Base-by-base conservation (phyloP, 1,140 invertebrate species). In the Apis cerana region DNA sequence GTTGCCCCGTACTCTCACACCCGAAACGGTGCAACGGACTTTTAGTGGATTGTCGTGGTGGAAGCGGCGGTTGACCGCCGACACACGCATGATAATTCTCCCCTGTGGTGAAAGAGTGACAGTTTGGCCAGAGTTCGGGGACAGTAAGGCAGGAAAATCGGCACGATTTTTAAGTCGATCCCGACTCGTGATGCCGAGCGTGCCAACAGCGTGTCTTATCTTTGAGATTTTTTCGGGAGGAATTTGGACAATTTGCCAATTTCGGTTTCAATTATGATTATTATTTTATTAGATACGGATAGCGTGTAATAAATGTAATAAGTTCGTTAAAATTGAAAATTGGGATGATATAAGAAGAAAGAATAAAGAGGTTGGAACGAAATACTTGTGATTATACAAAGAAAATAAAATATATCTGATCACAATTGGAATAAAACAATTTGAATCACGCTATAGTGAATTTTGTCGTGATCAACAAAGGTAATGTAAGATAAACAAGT, bases 31-130 rank as follows among this genome's bases (percentile, higher is more conserved):
- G 19, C 67, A 52, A 43, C 70, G 67, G 75, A 88, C 80, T 88
- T 77, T 83, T 74, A 85, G 61, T 67, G 71, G 76, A 77, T 75
- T 88, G 67, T 88, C 76, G 76, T 50, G 83, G 62, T 82, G 83
- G 85, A 0, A 33, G 2, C 83, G 65, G 72, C 76, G 80, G 65
- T 85, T 83, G 80, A 88, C 86, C 86, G 80, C 27, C 68, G 75
- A 85, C 71, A 80, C 71, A 83, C 64, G 75, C 83, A 70, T 76
- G 77, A 81, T 88, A 85, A 88, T 88, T 80, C 80, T 65, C 74
- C 48, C 54, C 56, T 50, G 80, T 54, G 87, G 67, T 61, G 77
- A 56, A 50, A 64, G 77, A 88, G 64, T 85, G 86, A 74, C 87
- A 88, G 80, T 88, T 88, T 89, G 88, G 88, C 88, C 12, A 52